A percentile compares a stretch with the other conserved stretches of the same genome.
Evolutionary conservation across 37 sponge, comb jelly and placozoan genomes (phyloP).

Genomic region (Eunapius fragilis): DNA sequence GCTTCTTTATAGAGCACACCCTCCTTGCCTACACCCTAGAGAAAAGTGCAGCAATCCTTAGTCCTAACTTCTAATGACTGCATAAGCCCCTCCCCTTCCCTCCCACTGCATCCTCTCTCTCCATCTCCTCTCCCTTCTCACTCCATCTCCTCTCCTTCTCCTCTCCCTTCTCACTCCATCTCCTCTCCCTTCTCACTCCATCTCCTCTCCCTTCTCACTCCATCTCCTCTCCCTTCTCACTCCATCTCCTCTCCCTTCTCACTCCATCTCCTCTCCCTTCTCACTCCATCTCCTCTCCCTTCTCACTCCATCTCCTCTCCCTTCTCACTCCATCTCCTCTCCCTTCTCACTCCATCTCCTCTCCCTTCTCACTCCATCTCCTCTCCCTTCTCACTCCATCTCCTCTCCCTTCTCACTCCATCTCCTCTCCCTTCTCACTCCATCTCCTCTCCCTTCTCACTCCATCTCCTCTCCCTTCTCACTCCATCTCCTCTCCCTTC

Average conservation of each 20-base stretch:
- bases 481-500: neutral
- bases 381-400: too few species aligned
- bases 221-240: neutral
- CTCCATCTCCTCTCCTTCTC: too few species aligned
- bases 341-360: too few species aligned
- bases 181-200: neutral
- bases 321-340: neutral
- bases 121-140: too few species aligned
- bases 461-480: neutral
- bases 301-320: neutral
- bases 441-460: neutral
- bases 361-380: too few species aligned
- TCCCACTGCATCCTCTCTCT: too few species aligned
- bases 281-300: neutral
- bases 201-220: neutral
- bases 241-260: neutral
- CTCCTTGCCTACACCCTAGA: constrained; percentile 51
- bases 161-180: too few species aligned
- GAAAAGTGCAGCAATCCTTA: neutral
- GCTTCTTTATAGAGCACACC: constrained; percentile 48
- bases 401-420: too few species aligned
- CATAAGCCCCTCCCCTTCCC: too few species aligned
- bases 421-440: neutral
- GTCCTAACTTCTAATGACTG: too few species aligned
- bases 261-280: neutral